Percentiles rank a stretch among this genome's conserved stretches.
These are phyloP conservation scores for Chaetodon trifascialis DNA, from an alignment of 2,113 vertebrate genomes.

Conservation along the genomic window DNA sequence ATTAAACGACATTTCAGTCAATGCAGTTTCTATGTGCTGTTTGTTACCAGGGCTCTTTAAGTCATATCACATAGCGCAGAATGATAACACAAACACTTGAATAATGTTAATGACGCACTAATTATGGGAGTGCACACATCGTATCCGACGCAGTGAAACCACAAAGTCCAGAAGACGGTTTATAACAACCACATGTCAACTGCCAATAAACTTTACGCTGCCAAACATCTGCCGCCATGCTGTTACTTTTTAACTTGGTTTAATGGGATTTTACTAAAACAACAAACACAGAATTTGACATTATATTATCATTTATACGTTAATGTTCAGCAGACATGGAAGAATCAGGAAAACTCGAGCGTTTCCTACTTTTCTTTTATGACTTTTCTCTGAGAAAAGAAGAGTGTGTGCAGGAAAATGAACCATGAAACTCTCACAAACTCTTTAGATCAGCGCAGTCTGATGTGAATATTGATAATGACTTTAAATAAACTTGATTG, in stretches of 20 bases:
- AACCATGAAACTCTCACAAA: background rate
- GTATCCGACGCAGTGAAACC: constrained; percentile 16
- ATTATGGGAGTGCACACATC: too few relatives aligned
- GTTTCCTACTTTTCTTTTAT: background rate
- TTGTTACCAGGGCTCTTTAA: background rate
- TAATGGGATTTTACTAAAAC: constrained; percentile 48
- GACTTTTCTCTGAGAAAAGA: background rate
- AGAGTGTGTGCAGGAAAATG: background rate
- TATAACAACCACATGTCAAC: constrained; percentile 65
- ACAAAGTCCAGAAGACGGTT: constrained; percentile 71
- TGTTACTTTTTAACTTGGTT: constrained; percentile 76
- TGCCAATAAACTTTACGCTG: constrained; percentile 71
- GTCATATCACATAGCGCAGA: background rate
- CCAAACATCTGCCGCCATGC: constrained; percentile 17
- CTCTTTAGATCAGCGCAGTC: background rate
- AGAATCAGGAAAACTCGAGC: background rate
- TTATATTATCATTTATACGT: constrained; percentile 6
- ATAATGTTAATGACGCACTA: too few relatives aligned
- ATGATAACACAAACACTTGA: background rate
- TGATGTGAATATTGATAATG: background rate
- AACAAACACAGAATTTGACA: constrained; percentile 24
- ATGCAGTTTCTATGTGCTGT: too few relatives aligned
- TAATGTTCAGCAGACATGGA: background rate
- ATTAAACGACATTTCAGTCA: background rate
- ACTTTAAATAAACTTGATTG: background rate